Evolutionary conservation across 2,888 invertebrate species (phyloP).

Genomic region (Synanthedon myopaeformis): DNA sequence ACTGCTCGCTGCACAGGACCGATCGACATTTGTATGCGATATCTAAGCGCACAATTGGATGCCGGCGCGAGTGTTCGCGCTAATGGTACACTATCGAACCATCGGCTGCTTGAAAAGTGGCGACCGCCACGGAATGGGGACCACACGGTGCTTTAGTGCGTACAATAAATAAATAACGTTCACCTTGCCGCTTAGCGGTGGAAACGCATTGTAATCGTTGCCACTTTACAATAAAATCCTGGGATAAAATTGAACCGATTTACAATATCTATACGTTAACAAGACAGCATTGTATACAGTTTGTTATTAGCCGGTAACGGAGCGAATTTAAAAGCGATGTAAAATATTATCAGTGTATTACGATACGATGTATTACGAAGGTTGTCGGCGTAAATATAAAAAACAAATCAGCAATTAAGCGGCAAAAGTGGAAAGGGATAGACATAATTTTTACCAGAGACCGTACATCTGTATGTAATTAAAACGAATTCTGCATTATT

Average conservation of each 20-base stretch:
- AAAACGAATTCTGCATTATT: constrained; percentile 43
- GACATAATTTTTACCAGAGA: not conserved
- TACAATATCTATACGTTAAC: not conserved
- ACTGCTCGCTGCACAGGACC: constrained; percentile 10
- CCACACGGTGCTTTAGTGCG: constrained; percentile 53
- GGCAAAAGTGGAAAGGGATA: not conserved
- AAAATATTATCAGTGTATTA: no score
- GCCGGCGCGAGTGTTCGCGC: constrained; percentile 68
- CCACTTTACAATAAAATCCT: not conserved
- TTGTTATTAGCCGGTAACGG: not conserved
- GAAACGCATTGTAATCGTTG: not conserved
- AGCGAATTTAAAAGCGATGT: no score
- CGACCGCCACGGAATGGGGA: constrained; percentile 57
- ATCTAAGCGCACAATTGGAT: constrained; percentile 69
- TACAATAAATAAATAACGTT: constrained; percentile 53
- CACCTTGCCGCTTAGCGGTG: constrained; percentile 15
- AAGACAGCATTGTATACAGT: not conserved
- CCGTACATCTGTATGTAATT: constrained; percentile 39
- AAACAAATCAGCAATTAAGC: no score
- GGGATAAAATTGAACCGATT: not conserved
- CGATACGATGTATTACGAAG: no score
- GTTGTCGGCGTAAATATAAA: no score
- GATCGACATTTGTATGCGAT: constrained; percentile 70
- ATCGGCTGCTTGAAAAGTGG: constrained; percentile 57
- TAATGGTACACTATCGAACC: constrained; percentile 68